Conservation (phyloP, 2,797 vertebrate genomes). For the Argentina silus region DNA sequence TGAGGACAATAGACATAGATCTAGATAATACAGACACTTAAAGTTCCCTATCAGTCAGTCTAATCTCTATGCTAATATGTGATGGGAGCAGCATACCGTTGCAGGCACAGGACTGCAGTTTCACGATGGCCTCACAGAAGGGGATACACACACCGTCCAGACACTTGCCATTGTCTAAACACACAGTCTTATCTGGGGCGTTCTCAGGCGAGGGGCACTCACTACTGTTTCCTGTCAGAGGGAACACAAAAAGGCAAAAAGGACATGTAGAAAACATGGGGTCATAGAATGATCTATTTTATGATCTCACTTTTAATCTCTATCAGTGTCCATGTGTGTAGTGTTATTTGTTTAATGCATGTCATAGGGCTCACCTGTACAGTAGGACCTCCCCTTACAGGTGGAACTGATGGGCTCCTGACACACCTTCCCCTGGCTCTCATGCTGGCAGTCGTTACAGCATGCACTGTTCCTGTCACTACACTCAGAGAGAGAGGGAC, state of each 20-base stretch:
- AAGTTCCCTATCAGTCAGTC: neutral
- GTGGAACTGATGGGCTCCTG: slow-evolving; percentile 95
- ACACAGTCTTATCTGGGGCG: slow-evolving; percentile 83
- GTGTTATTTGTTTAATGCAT: neutral
- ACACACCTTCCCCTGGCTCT: slow-evolving; percentile 86
- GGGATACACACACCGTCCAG: slow-evolving; percentile 88
- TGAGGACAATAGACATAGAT: neutral
- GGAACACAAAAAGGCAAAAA: slow-evolving; percentile 3
- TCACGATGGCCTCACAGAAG: slow-evolving; percentile 86
- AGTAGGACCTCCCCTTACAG: slow-evolving; percentile 92
- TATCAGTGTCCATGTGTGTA: neutral
- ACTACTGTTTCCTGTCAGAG: slow-evolving; percentile 83
- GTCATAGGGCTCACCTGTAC: slow-evolving; percentile 82
- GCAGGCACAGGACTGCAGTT: slow-evolving; percentile 88
- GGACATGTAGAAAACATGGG: neutral
- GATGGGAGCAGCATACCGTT: slow-evolving; percentile 78
- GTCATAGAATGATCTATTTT: neutral
- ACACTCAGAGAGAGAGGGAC: neutral
- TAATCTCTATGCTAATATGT: neutral
- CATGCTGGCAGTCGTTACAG: slow-evolving; percentile 88
- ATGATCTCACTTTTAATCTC: neutral
- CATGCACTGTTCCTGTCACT: slow-evolving; percentile 97
- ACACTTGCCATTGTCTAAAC: slow-evolving; percentile 92
- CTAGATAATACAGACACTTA: no score
- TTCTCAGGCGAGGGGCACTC: slow-evolving; percentile 90